These are phyloP conservation scores for Chaetodon trifascialis DNA, from an alignment of 2,113 vertebrate species.

Conservation along the genomic window DNA sequence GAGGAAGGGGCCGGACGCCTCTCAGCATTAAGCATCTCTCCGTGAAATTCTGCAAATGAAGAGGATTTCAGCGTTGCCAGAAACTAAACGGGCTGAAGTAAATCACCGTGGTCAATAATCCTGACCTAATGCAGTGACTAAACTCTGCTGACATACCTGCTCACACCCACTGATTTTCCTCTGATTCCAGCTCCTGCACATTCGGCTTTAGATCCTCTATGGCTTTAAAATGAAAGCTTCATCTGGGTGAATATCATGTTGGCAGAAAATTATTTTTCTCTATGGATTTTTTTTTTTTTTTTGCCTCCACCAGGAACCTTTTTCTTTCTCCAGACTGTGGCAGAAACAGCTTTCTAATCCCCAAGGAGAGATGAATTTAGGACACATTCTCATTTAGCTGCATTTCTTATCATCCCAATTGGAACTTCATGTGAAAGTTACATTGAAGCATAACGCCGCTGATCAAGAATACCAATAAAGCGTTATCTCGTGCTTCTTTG, in stretches of 20 bases:
- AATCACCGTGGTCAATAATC: conserved; percentile 65
- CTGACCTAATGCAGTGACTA: conserved; percentile 49
- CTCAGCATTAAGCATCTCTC: conserved; percentile 57
- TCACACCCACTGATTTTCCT: conserved; percentile 26
- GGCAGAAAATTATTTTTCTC: conserved; percentile 26
- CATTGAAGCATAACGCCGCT: conserved; percentile 45
- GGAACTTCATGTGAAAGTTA: conserved; percentile 59
- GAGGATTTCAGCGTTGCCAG: conserved; percentile 60
- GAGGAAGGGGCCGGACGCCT: conserved; percentile 45
- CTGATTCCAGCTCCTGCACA: conserved; percentile 26
- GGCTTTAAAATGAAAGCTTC: conserved; percentile 3
- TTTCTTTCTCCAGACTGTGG: conserved; percentile 34
- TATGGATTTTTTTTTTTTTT: not conserved
- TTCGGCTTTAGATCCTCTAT: conserved; percentile 6
- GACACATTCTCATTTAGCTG: conserved; percentile 62
- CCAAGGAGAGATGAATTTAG: conserved; percentile 64
- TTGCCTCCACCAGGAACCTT: conserved; percentile 27
- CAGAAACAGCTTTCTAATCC: conserved; percentile 59
- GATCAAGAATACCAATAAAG: conserved; percentile 59
- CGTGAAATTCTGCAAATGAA: conserved; percentile 70
- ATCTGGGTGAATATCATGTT: conserved; percentile 20
- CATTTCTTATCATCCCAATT: conserved; percentile 59
- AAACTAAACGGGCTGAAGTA: conserved; percentile 61
- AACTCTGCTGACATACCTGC: conserved; percentile 38
- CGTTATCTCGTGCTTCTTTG: conserved; percentile 35